Evolutionary conservation across 2,888 invertebrate genomes (phyloP), one percentile per base, ranked within the genome.

Genomic region (Lasioglossum pauxillum): DNA sequence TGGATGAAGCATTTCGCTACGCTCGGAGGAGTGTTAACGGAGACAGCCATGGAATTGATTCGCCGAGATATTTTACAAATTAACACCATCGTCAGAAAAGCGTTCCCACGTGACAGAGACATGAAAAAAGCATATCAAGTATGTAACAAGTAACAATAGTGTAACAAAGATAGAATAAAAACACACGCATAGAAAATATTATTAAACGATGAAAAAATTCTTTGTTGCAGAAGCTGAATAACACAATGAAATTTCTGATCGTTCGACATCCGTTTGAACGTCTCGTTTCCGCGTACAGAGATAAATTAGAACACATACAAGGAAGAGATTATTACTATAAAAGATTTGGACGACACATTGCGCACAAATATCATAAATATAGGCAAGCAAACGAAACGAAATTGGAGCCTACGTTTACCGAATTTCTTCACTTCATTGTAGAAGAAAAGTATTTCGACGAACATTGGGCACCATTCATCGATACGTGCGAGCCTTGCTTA

Each of bases 201-300:
- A 8, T 31, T 35, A 73, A 46, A 78, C 67, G 5, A 23, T 16
- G 53, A 10, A 1, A 27, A 49, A 0, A 31, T 41, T 53, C 53
- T 75, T 76, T 67, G n/a, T 91, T 91, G 3, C 87, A 93, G 93
- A 90, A 89, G 44, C 76, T 94, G 78, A 86, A 79, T n/a, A 74
- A 49, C 38, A 93, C 93, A 8, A 92, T 86, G 82, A 94, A 88
- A 60, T 93, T 94, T 67, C 73, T 96, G 38, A 95, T 96, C 79
- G 96, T 96, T 1, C 92, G 96, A 23, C 96, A 96, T 91, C 96
- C 96, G 4, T 95, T 96, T 78, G 96, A 96, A 89, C 93, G 96
- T 69, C 90, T 96, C 14, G 90, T 96, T 49, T 96, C 96, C 27
- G 96, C 96, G 0, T 96, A 95, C 85, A 93, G 96, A 83, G 96